A percentile compares a stretch with the other conserved stretches of the same genome.
phyloP scores from a whole-genome alignment of 2,888 invertebrate genomes.

The Drosophila phalerata region DNA sequence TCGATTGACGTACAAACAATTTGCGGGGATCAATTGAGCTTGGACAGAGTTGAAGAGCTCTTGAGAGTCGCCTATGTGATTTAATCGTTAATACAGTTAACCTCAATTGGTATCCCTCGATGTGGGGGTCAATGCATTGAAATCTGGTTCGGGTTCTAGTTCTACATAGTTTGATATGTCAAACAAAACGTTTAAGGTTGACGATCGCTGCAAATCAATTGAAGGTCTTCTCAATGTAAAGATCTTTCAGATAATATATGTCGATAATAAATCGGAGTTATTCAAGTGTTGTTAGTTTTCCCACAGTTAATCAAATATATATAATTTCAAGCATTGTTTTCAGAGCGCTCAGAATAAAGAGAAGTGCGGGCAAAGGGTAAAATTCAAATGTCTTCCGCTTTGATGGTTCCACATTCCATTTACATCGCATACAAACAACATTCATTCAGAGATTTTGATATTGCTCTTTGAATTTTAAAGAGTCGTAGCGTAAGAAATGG shows the following conservation, averaged over 20 bases:
- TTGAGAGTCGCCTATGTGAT: constrained; percentile 42
- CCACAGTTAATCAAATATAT: constrained; percentile 27
- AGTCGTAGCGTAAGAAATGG: constrained; percentile 10
- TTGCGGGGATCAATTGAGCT: constrained; percentile 50
- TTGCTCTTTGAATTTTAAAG: constrained; percentile 35
- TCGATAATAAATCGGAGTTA: constrained; percentile 5
- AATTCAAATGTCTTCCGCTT: constrained; percentile 48
- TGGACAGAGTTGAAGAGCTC: constrained; percentile 59
- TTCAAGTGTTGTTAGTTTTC: constrained; percentile 34
- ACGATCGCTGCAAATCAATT: constrained; percentile 29
- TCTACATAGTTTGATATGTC: constrained; percentile 10
- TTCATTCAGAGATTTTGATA: constrained; percentile 34
- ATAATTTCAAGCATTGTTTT: constrained; percentile 26
- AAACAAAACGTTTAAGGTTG: constrained; percentile 25
- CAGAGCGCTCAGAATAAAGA: constrained; percentile 15
- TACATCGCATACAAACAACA: constrained; percentile 18
- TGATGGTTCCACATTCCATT: constrained; percentile 34
- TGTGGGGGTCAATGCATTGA: constrained; percentile 58
- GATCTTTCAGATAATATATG: constrained; percentile 6
- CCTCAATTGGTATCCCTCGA: constrained; percentile 55
- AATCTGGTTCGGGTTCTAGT: constrained; percentile 68
- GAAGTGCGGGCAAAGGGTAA: constrained; percentile 11
- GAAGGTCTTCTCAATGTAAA: constrained; percentile 9
- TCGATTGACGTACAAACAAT: constrained; percentile 58
- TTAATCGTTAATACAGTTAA: constrained; percentile 63